A percentile compares a stretch with the other conserved stretches of the same genome.
Evolutionary conservation across 1,140 invertebrate genomes (phyloP).

Genomic region (Diploscapter pachys): DNA sequence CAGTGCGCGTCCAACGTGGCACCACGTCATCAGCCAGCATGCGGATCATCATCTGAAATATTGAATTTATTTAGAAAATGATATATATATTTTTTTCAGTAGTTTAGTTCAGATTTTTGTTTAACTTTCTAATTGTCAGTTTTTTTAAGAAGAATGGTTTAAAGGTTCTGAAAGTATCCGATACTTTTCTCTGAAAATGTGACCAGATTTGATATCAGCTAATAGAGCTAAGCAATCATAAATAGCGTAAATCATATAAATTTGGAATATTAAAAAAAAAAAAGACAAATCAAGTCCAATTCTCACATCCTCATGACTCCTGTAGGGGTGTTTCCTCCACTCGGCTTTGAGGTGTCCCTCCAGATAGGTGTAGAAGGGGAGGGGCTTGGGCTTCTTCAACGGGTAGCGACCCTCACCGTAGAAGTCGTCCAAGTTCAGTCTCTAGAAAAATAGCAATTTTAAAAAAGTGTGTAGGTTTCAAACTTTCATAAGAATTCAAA

Average conservation of each 20-base stretch:
- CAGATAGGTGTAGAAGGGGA: constrained; percentile 47
- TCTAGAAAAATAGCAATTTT: constrained; percentile 37
- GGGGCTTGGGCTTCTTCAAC: constrained; percentile 44
- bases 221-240: too few species aligned
- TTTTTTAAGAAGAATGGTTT: too few species aligned
- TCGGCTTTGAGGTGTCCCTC: constrained; percentile 46
- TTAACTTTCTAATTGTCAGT: too few species aligned
- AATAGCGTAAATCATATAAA: too few species aligned
- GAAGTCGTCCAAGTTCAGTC: constrained; percentile 56
- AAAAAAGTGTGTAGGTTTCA: background rate
- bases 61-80: background rate
- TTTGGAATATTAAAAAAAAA: too few species aligned
- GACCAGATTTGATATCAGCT: too few species aligned
- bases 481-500: too few species aligned
- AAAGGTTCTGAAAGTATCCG: too few species aligned
- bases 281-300: too few species aligned
- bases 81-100: too few species aligned
- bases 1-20: constrained; percentile 48
- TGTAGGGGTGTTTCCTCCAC: constrained; percentile 56
- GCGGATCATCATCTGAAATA: constrained; percentile 48
- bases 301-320: constrained; percentile 54
- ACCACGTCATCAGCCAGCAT: constrained; percentile 50
- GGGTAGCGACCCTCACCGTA: constrained; percentile 58
- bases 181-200: too few species aligned
- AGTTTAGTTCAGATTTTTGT: too few species aligned